phyloP scores from a whole-genome alignment of 2,113 vertebrate species.

The Zosterops hypoxanthus region DNA sequence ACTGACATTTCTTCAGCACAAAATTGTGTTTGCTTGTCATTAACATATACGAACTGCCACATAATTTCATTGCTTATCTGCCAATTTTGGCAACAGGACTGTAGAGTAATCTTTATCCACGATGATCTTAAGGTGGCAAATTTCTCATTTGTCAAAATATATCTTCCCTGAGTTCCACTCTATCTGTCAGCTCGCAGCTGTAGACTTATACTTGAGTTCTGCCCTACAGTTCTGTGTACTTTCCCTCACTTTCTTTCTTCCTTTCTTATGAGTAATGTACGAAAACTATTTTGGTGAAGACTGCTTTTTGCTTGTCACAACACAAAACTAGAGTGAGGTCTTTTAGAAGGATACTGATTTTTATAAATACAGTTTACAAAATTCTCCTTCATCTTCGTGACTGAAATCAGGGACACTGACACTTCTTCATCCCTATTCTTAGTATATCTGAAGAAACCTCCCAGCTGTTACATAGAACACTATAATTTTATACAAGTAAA shows the following conservation, averaged over 20 bases:
- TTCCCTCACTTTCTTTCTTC: not conserved
- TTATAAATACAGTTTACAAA: not conserved
- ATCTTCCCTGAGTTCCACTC: not conserved
- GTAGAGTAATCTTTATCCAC: not conserved
- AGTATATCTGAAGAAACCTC: not conserved
- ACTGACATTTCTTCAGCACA: not conserved
- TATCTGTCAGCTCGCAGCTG: not conserved
- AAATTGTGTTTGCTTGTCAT: not conserved
- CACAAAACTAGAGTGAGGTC: not conserved
- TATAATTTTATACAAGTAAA: not conserved
- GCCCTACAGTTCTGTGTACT: not conserved
- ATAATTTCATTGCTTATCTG: not conserved
- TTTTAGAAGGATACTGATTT: not conserved
- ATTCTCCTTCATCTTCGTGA: not conserved
- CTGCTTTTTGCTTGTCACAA: not conserved
- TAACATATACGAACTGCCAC: not conserved
- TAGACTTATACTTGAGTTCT: not conserved
- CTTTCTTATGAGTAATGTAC: not conserved
- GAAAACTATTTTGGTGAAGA: not conserved
- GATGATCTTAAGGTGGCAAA: not conserved
- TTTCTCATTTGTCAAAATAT: not conserved
- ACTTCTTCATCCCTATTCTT: not conserved
- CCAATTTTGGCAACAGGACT: not conserved
- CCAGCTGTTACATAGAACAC: not conserved
- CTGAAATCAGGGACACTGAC: not conserved